Evolutionary conservation across 2,113 vertebrate species (phyloP).

Genomic region (Sceloporus tristichus): DNA sequence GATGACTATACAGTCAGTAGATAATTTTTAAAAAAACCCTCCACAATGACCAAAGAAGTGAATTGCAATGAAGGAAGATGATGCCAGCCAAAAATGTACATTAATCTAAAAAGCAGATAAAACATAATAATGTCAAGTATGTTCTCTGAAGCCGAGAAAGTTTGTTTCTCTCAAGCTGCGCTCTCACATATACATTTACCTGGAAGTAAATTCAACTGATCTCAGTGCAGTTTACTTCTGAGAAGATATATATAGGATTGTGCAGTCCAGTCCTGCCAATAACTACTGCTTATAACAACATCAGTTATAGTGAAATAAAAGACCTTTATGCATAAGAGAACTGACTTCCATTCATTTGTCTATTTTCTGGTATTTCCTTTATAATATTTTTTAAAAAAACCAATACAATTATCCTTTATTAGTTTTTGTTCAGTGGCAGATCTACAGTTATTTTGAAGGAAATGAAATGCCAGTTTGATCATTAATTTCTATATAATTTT

Average conservation of each 20-base stretch:
- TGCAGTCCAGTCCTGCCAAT: background rate
- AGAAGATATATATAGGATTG: background rate
- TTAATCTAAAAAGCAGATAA: no score
- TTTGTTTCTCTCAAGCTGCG: background rate
- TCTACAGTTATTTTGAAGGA: constrained; percentile 31
- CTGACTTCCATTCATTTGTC: background rate
- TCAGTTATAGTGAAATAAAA: constrained; percentile 22
- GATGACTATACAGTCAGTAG: no score
- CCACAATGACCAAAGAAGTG: no score
- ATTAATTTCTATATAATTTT: constrained; percentile 13
- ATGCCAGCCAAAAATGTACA: no score
- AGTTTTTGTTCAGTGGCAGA: background rate
- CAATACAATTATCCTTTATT: background rate
- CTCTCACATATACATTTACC: background rate
- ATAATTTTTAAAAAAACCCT: no score
- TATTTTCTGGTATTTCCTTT: background rate
- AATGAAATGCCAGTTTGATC: constrained; percentile 13
- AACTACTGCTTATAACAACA: background rate
- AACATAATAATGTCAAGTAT: no score
- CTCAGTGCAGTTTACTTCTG: background rate
- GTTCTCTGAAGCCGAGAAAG: background rate
- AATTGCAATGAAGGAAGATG: no score
- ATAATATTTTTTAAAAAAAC: constrained; percentile 32
- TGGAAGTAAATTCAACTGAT: background rate
- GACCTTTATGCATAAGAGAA: background rate